Conservation (phyloP, 2,113 vertebrate genomes). For the Lates calcarifer region DNA sequence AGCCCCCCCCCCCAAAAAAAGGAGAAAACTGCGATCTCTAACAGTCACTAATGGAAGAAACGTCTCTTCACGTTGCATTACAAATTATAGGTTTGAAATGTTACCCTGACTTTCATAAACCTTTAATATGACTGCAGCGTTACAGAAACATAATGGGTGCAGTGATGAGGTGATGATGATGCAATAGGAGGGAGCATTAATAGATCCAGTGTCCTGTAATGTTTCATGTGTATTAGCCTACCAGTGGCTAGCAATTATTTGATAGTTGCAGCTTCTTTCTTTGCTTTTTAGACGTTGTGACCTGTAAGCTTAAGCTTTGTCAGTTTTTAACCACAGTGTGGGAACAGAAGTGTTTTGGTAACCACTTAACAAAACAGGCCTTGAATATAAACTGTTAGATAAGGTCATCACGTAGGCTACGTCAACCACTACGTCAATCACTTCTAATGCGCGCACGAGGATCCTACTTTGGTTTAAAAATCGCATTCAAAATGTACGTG, state of each 20-base stretch:
- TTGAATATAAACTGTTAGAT: neutral
- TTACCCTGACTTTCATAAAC: neutral
- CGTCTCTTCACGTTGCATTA: slow-evolving; percentile 18
- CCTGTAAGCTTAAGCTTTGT: neutral
- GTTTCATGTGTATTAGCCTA: neutral
- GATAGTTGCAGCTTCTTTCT: neutral
- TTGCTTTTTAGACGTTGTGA: neutral
- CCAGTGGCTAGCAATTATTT: neutral
- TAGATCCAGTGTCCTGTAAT: slow-evolving; percentile 15
- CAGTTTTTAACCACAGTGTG: neutral
- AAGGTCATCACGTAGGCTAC: no score
- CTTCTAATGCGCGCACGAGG: neutral
- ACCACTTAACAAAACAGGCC: neutral
- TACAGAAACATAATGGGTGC: slow-evolving; percentile 12
- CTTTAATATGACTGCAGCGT: slow-evolving; percentile 21
- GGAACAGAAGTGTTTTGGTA: neutral
- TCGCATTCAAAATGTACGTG: neutral
- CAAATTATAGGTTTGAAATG: slow-evolving; percentile 16
- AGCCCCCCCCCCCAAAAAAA: neutral
- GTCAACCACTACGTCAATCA: neutral
- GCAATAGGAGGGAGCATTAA: slow-evolving; percentile 33
- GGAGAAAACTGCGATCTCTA: no score
- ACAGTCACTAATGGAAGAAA: neutral
- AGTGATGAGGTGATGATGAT: slow-evolving; percentile 43
- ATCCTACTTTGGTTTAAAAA: neutral